Conservation (phyloP, 2,797 vertebrate genomes). For the Helicolenus hilgendorfi region DNA sequence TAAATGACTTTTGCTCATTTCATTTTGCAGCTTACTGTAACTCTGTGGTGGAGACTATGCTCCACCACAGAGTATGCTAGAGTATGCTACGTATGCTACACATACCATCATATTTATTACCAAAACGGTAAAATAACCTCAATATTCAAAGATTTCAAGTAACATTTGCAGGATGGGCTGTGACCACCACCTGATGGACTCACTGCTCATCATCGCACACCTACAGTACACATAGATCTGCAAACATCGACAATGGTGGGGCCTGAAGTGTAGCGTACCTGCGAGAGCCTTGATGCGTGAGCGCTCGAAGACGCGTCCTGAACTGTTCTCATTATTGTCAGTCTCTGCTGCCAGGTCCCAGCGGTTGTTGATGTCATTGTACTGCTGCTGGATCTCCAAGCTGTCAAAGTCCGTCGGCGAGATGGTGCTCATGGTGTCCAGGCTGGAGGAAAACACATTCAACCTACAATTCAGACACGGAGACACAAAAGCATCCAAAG, state of each 20-base stretch:
- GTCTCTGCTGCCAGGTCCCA: conserved; percentile 95
- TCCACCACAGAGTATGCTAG: no score
- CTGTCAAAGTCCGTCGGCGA: conserved; percentile 96
- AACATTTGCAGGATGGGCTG: neutral
- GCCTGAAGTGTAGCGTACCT: conserved; percentile 83
- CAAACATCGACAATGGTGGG: neutral
- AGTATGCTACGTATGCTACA: no score
- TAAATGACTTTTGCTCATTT: neutral
- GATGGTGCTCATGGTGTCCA: conserved; percentile 94
- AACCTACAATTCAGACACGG: conserved; percentile 60
- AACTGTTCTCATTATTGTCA: conserved; percentile 97
- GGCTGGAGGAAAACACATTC: conserved; percentile 75
- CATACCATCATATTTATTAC: neutral
- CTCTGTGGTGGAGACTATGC: neutral
- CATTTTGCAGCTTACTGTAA: neutral
- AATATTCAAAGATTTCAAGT: neutral
- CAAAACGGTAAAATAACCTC: neutral
- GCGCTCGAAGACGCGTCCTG: conserved; percentile 95
- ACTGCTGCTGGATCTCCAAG: conserved; percentile 97
- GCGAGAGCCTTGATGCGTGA: conserved; percentile 97
- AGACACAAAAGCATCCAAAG: conserved; percentile 18
- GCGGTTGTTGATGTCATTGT: conserved; percentile 97
- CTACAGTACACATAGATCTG: neutral
- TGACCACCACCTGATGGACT: neutral
- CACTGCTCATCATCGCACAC: neutral